These are phyloP conservation scores for Tylochromis polylepis DNA, from an alignment of 2,113 vertebrate species.

Conservation along the genomic window DNA sequence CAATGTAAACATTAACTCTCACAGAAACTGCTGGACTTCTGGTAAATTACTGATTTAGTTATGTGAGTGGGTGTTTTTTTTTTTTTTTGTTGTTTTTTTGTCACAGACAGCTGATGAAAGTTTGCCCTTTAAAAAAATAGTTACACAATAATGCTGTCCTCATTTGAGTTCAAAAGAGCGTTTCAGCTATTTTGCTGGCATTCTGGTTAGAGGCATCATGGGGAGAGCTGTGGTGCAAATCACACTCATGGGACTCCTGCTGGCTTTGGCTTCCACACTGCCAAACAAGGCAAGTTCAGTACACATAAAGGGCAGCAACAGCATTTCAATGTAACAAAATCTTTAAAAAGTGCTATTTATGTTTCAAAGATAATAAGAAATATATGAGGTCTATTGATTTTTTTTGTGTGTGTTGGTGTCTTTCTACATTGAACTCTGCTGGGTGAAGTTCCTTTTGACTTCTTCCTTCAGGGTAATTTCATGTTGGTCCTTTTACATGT, in stretches of 20 bases:
- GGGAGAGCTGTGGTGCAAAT: slow-evolving; percentile 7
- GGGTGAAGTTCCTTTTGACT: neutral
- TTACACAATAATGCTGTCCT: neutral
- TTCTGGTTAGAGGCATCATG: slow-evolving; percentile 27
- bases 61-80: neutral
- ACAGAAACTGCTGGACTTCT: neutral
- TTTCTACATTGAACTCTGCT: neutral
- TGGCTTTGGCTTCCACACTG: slow-evolving; percentile 24
- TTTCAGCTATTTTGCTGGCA: neutral
- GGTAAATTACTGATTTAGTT: neutral
- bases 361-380: neutral
- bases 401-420: neutral
- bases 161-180: slow-evolving; percentile 21
- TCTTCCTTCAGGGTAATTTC: neutral
- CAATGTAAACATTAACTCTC: neutral
- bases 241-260: slow-evolving; percentile 35
- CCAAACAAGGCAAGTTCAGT: slow-evolving; percentile 45
- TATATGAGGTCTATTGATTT: neutral
- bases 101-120: neutral
- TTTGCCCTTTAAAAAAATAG: neutral
- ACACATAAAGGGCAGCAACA: neutral
- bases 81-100: too few relatives aligned
- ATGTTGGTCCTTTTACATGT: neutral
- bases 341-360: neutral
- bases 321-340: neutral